Percentiles rank a stretch among this genome's conserved stretches.
phyloP scores from a whole-genome alignment of 2,797 vertebrate species.

The Muscicapa comitata region DNA sequence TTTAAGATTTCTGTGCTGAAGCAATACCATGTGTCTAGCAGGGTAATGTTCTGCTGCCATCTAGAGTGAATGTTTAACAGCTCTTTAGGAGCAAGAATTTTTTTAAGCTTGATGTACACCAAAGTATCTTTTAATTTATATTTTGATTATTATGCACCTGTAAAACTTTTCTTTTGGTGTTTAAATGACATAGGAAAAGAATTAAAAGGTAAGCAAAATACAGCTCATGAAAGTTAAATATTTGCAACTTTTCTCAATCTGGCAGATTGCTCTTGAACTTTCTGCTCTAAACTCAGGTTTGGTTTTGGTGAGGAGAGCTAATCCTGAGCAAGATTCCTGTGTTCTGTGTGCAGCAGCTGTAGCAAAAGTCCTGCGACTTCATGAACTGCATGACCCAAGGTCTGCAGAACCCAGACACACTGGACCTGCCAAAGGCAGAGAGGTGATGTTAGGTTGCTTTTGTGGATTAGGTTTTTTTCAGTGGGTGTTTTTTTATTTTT shows the following conservation, averaged over 20 bases:
- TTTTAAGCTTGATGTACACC: not conserved
- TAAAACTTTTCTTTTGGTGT: not conserved
- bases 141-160: not conserved
- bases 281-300: not conserved
- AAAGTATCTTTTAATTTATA: not conserved
- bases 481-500: not conserved
- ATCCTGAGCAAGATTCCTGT: not conserved
- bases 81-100: not conserved
- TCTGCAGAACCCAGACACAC: rapidly evolving
- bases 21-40: not conserved
- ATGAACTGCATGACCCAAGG: rapidly evolving
- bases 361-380: not conserved
- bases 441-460: rapidly evolving
- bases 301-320: not conserved
- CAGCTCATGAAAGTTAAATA: not conserved
- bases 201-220: not conserved
- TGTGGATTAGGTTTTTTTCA: not conserved
- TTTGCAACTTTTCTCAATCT: not conserved
- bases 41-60: conserved; percentile 56
- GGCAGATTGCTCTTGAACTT: not conserved
- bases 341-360: not conserved
- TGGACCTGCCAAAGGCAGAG: not conserved
- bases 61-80: conserved; percentile 29
- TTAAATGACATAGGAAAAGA: not conserved
- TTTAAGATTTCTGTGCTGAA: not conserved